phyloP scores from a whole-genome alignment of 2,888 invertebrate genomes.

The Drosophila robusta region DNA sequence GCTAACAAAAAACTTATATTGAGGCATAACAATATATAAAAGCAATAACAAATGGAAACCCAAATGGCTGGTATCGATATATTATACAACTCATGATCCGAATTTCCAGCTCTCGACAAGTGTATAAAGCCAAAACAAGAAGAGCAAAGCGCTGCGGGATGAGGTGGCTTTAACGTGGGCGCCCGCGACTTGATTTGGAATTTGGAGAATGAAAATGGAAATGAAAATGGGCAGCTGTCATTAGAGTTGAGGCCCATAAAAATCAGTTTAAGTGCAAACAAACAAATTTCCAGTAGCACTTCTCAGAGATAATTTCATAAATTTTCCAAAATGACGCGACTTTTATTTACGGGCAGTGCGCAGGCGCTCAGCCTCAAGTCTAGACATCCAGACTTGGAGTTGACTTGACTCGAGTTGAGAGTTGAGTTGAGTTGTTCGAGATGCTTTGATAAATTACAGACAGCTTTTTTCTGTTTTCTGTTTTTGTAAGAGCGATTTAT shows the following conservation, averaged over 20 bases:
- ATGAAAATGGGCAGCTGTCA: constrained; percentile 37
- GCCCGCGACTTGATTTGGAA: constrained; percentile 1
- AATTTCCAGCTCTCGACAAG: background rate
- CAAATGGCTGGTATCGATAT: too few relatives aligned
- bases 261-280: constrained; percentile 50
- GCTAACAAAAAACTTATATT: too few relatives aligned
- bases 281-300: constrained; percentile 72
- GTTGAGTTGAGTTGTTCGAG: constrained; percentile 57
- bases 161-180: constrained; percentile 6
- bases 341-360: constrained; percentile 29
- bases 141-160: too few relatives aligned
- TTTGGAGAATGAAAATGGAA: constrained; percentile 17
- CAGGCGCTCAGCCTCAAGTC: constrained; percentile 28
- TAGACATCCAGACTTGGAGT: constrained; percentile 26
- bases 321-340: constrained; percentile 52
- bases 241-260: constrained; percentile 28
- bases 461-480: constrained; percentile 37
- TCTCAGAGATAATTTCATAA: constrained; percentile 58
- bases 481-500: constrained; percentile 45
- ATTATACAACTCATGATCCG: background rate
- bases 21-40: too few relatives aligned
- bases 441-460: constrained; percentile 70
- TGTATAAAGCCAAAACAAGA: background rate
- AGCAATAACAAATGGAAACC: too few relatives aligned
- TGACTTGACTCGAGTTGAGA: constrained; percentile 8